Conservation (phyloP, 2,113 vertebrate genomes). For the Siniperca chuatsi region DNA sequence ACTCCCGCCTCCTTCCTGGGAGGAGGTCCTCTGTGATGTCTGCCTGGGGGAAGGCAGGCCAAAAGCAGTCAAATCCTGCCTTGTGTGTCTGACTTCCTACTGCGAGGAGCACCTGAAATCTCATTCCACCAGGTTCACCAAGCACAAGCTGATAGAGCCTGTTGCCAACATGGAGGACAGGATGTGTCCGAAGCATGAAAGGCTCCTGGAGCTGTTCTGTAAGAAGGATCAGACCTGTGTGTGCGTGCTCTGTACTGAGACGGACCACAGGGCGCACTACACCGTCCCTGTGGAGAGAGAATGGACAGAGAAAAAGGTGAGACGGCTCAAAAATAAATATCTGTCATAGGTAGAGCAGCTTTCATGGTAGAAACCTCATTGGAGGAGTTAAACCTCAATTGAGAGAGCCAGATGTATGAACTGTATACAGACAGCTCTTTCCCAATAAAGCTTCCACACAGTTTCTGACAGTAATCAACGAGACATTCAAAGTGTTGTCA, state of each 20-base stretch:
- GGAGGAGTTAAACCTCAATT: no score
- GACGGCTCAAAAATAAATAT: neutral
- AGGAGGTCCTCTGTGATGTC: constrained; percentile 86
- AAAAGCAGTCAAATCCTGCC: constrained; percentile 83
- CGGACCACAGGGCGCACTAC: constrained; percentile 84
- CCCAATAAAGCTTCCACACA: neutral
- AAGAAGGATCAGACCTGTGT: constrained; percentile 85
- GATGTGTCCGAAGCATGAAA: constrained; percentile 84
- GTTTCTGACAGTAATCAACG: neutral
- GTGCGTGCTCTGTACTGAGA: constrained; percentile 85
- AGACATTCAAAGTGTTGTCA: neutral
- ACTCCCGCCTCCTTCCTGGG: constrained; percentile 34
- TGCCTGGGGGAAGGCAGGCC: constrained; percentile 79
- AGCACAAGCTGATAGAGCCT: constrained; percentile 85
- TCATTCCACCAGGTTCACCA: constrained; percentile 82
- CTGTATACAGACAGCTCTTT: neutral
- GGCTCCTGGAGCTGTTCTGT: constrained; percentile 87
- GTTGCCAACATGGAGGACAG: constrained; percentile 84
- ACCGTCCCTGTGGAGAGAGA: constrained; percentile 85
- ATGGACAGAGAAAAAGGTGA: constrained; percentile 84
- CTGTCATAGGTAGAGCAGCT: neutral
- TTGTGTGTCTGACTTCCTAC: constrained; percentile 86
- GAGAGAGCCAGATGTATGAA: neutral
- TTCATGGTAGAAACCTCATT: neutral
- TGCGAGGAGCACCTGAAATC: constrained; percentile 86